A percentile compares a stretch with the other conserved stretches of the same genome.
These are phyloP conservation scores for Strigops habroptila DNA, from an alignment of 2,113 vertebrate genomes.

Conservation along the genomic window DNA sequence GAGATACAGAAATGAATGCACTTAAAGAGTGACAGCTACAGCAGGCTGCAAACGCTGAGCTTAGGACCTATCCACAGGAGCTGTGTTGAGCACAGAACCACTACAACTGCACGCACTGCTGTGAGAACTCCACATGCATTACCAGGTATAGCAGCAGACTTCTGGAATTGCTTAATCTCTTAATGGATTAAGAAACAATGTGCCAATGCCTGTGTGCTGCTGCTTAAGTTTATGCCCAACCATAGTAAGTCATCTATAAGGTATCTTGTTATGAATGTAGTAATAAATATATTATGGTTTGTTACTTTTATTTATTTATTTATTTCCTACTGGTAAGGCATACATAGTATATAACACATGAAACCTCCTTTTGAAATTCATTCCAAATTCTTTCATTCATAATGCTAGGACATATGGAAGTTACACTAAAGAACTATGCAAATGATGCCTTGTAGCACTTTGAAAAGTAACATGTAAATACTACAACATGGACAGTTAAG, in stretches of 20 bases:
- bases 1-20: neutral
- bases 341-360: neutral
- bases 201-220: neutral
- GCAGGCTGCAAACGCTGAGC: neutral
- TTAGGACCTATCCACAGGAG: neutral
- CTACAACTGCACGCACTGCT: neutral
- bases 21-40: neutral
- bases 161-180: neutral
- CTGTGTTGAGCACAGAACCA: neutral
- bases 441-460: neutral
- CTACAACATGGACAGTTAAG: neutral
- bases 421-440: neutral
- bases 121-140: neutral
- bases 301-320: neutral
- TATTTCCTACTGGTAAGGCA: neutral
- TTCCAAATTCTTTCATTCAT: neutral
- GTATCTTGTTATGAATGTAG: neutral
- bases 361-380: neutral
- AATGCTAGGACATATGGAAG: neutral
- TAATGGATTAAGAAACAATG: neutral
- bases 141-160: neutral
- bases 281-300: neutral
- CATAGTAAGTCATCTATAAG: neutral
- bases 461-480: neutral
- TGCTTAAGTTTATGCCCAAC: neutral